These are phyloP conservation scores for Epirrhoe tristata DNA, from an alignment of 2,888 invertebrate genomes.

Conservation along the genomic window DNA sequence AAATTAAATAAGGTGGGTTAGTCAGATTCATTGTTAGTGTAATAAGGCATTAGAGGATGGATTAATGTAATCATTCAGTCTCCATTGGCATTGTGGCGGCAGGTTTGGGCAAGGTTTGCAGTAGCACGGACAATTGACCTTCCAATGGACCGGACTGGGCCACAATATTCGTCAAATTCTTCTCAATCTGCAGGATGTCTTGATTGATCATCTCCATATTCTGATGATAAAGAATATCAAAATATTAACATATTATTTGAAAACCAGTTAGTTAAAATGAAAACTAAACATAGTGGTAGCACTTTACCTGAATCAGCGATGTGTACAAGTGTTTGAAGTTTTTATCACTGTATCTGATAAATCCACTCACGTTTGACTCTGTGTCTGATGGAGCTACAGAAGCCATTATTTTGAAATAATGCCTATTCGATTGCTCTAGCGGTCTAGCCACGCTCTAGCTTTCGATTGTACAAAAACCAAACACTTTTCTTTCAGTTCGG, in stretches of 20 bases:
- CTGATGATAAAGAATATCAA: constrained; percentile 54
- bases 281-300: neutral
- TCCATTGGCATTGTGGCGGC: constrained; percentile 65
- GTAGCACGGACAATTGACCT: constrained; percentile 63
- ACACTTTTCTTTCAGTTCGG: neutral
- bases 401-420: constrained; percentile 57
- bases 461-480: neutral
- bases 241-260: neutral
- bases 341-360: constrained; percentile 72
- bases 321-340: constrained; percentile 68
- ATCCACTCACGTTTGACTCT: constrained; percentile 79
- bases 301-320: constrained; percentile 68
- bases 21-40: constrained; percentile 14
- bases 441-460: neutral
- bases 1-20: constrained; percentile 2
- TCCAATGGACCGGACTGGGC: constrained; percentile 71
- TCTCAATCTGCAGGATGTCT: constrained; percentile 72
- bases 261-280: neutral
- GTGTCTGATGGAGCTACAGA: constrained; percentile 71
- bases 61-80: constrained; percentile 54
- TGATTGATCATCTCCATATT: constrained; percentile 76
- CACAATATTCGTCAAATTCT: constrained; percentile 67
- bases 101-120: constrained; percentile 70
- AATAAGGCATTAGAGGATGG: constrained; percentile 1
- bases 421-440: neutral